These are phyloP conservation scores for Emys orbicularis DNA, from an alignment of 2,797 vertebrate genomes.

Conservation along the genomic window DNA sequence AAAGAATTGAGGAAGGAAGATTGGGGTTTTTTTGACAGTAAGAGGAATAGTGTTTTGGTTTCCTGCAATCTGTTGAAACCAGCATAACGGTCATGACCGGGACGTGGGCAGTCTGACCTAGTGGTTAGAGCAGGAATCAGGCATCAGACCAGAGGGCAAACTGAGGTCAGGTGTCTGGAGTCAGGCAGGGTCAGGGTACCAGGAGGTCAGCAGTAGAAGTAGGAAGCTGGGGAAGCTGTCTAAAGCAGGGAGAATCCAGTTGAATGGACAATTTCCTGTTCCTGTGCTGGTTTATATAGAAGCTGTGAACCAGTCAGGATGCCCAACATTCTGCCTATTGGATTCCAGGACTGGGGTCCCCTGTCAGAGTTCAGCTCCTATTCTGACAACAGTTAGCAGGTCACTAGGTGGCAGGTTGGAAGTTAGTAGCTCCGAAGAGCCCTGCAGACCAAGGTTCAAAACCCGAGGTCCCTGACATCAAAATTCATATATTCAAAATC, in stretches of 20 bases:
- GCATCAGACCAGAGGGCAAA: neutral
- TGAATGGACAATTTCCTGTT: neutral
- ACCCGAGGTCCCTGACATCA: neutral
- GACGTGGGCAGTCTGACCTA: neutral
- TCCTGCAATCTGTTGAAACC: neutral
- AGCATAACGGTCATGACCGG: neutral
- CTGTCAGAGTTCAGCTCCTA: neutral
- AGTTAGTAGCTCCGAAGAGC: neutral
- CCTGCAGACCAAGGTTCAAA: neutral
- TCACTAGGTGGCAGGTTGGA: neutral
- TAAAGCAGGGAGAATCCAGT: neutral
- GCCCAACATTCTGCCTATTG: neutral
- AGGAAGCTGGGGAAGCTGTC: neutral
- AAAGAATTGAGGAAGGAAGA: neutral
- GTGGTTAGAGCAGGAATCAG: neutral
- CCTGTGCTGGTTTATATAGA: neutral
- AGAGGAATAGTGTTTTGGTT: neutral
- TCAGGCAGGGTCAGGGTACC: neutral
- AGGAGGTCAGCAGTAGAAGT: neutral
- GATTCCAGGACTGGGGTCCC: neutral
- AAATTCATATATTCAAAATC: neutral
- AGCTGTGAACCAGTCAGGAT: neutral
- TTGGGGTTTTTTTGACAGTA: neutral
- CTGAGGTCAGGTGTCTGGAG: neutral
- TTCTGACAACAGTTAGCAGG: neutral